Conservation (phyloP, 2,888 invertebrate genomes). For the Sinhomidia bicolor region DNA sequence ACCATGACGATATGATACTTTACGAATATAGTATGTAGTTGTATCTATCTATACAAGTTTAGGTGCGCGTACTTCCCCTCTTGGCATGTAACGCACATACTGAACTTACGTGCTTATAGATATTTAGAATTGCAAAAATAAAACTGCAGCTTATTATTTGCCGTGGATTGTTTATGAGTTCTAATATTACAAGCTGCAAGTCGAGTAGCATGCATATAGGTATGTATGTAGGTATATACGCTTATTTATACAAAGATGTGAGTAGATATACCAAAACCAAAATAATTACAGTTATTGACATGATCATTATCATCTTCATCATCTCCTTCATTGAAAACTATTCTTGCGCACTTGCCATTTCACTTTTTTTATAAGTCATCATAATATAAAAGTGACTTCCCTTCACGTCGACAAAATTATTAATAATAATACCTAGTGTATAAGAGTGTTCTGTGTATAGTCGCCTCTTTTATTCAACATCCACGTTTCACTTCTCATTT, state of each 20-base stretch:
- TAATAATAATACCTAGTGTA: neutral
- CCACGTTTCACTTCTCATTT: neutral
- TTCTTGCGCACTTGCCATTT: slow-evolving; percentile 21
- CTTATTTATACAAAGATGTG: too few species aligned
- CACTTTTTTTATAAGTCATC: slow-evolving; percentile 6
- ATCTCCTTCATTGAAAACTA: slow-evolving; percentile 15
- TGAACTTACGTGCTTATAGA: neutral
- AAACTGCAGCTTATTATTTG: neutral
- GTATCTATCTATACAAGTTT: neutral
- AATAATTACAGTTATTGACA: slow-evolving; percentile 41
- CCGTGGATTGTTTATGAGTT: neutral
- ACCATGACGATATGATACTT: slow-evolving; percentile 6
- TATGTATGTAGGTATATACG: neutral
- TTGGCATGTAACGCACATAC: neutral
- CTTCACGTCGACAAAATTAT: neutral
- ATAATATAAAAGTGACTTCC: slow-evolving; percentile 4
- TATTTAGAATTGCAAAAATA: neutral
- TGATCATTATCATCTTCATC: slow-evolving; percentile 37
- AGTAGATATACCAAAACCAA: neutral
- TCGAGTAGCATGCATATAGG: neutral
- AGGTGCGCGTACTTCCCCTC: neutral
- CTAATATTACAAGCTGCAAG: neutral
- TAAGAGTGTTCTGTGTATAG: too few species aligned
- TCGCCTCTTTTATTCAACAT: neutral
- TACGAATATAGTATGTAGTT: neutral